Conservation (phyloP, 2,888 invertebrate species). For the Aphodius granarius region DNA sequence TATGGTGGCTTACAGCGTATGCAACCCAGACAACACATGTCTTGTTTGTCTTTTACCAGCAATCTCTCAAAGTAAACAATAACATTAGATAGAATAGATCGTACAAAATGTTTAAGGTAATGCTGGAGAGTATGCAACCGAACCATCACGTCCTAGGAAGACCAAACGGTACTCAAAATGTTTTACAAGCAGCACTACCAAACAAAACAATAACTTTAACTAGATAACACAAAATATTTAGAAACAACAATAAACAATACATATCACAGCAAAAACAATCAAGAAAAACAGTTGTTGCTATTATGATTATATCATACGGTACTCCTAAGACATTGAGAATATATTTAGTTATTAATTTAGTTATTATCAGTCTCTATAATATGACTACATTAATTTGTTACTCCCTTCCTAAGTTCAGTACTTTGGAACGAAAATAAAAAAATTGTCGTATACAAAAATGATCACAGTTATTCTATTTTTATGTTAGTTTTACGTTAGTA, state of each 20-base stretch:
- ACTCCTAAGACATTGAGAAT: neutral
- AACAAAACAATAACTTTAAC: conserved; percentile 1
- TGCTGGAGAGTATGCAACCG: too few species aligned
- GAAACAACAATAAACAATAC: neutral
- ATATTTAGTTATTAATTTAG: too few species aligned
- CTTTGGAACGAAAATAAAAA: conserved; percentile 18
- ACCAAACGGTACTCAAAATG: too few species aligned
- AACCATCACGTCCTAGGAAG: too few species aligned
- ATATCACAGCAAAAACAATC: conserved; percentile 3
- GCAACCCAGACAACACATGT: neutral
- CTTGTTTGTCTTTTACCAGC: neutral
- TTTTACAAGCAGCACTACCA: too few species aligned
- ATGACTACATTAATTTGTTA: neutral
- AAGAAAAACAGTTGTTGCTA: neutral
- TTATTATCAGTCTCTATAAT: neutral
- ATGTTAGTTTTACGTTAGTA: conserved; percentile 25
- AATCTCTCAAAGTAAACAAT: conserved; percentile 8
- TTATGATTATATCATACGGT: neutral
- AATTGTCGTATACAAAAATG: conserved; percentile 46
- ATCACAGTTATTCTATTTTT: conserved; percentile 44
- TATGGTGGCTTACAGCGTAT: too few species aligned
- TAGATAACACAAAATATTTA: neutral
- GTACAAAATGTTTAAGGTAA: too few species aligned
- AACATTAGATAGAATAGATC: too few species aligned
- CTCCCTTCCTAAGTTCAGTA: neutral